These are phyloP conservation scores for Drosophila orosa DNA, from an alignment of 1,140 invertebrate species.

Conservation along the genomic window DNA sequence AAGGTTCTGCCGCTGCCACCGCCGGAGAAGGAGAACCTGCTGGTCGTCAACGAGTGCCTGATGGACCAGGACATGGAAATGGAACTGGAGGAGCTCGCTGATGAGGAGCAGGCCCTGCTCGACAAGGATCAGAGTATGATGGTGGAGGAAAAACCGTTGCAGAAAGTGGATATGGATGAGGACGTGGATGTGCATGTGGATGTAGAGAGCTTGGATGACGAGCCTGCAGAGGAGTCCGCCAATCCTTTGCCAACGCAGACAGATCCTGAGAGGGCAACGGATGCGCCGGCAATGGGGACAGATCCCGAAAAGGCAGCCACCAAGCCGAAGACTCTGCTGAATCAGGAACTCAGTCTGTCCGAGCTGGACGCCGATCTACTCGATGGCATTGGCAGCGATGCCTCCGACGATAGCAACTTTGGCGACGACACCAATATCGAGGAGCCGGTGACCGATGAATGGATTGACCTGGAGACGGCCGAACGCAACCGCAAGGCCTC, in stretches of 20 bases:
- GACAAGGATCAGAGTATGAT: not conserved
- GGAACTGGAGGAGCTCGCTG: not conserved
- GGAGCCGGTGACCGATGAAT: slow-evolving; percentile 20
- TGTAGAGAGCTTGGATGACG: not conserved
- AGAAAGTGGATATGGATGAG: not conserved
- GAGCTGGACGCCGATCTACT: slow-evolving; percentile 12
- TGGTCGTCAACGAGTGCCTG: slow-evolving; percentile 60
- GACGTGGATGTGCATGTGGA: not conserved
- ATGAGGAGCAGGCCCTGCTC: slow-evolving; percentile 11
- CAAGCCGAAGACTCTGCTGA: not conserved
- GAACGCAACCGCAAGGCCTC: not conserved
- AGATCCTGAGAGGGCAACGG: not conserved
- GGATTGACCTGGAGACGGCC: slow-evolving; percentile 45
- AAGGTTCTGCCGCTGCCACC: not conserved
- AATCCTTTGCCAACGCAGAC: not conserved
- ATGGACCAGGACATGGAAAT: slow-evolving; percentile 19
- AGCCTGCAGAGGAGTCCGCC: not conserved
- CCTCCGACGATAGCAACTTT: not conserved
- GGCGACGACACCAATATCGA: not conserved
- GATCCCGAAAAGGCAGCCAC: not conserved
- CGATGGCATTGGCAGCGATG: slow-evolving; percentile 51
- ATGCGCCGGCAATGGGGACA: not conserved
- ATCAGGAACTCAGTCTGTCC: not conserved
- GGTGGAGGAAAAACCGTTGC: slow-evolving; percentile 10
- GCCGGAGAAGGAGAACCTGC: slow-evolving; percentile 31